Conservation (phyloP, 2,797 vertebrate genomes). For the Periophthalmus magnuspinnatus region DNA sequence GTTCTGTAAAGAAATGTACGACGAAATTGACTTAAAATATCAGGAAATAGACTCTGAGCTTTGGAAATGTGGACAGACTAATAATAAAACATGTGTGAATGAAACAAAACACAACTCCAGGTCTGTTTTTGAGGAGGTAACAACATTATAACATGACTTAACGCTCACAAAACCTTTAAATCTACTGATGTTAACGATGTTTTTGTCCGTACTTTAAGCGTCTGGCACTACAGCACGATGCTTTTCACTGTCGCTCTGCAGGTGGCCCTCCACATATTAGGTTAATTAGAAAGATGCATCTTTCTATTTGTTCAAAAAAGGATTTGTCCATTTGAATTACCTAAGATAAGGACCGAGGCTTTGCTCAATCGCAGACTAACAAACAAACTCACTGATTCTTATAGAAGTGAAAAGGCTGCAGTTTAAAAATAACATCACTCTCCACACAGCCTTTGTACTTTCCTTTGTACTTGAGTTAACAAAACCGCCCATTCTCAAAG, state of each 20-base stretch:
- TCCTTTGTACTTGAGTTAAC: conserved; percentile 6
- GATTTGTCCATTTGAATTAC: conserved; percentile 1
- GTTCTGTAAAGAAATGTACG: too few species aligned
- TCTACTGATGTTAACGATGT: too few species aligned
- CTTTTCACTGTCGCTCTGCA: not conserved
- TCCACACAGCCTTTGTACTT: conserved; percentile 11
- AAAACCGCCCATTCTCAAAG: not conserved
- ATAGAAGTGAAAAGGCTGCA: not conserved
- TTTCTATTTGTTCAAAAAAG: not conserved
- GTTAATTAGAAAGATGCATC: conserved; percentile 1
- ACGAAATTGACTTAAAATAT: too few species aligned
- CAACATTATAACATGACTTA: too few species aligned
- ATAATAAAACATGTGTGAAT: too few species aligned
- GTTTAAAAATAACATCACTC: conserved; percentile 8
- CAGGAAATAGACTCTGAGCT: too few species aligned
- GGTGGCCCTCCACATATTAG: not conserved
- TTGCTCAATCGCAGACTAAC: not conserved
- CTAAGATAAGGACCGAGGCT: conserved; percentile 4
- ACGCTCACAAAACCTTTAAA: too few species aligned
- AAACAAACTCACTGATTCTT: not conserved
- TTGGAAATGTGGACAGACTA: too few species aligned
- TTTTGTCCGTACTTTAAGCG: too few species aligned
- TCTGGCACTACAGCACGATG: too few species aligned
- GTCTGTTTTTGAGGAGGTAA: too few species aligned
- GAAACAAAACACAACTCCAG: too few species aligned